Evolutionary conservation across 2,888 invertebrate species (phyloP).

Genomic region (Tholera decimalis): DNA sequence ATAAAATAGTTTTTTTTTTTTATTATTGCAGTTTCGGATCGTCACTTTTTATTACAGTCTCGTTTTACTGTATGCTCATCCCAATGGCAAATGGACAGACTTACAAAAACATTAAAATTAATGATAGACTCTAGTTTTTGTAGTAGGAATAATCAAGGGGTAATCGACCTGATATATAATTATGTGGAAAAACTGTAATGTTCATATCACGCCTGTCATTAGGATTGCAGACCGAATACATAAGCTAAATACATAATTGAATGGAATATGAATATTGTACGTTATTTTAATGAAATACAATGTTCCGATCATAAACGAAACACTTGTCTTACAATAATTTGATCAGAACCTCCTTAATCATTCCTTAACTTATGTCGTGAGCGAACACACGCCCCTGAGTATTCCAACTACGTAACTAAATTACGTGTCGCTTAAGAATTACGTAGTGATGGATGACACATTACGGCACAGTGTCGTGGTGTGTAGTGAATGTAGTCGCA

Average conservation of each 20-base stretch:
- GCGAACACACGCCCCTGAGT: constrained; percentile 60
- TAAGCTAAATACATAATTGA: constrained; percentile 27
- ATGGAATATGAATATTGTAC: constrained; percentile 11
- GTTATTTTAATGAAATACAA: constrained; percentile 33
- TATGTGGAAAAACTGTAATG: background rate
- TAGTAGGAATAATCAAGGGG: background rate
- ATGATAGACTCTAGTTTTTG: constrained; percentile 15
- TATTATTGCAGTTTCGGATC: constrained; percentile 69
- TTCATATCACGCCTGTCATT: constrained; percentile 4
- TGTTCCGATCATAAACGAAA: constrained; percentile 64
- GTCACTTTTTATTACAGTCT: constrained; percentile 65
- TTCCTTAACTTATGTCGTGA: constrained; percentile 64
- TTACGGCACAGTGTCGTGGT: constrained; percentile 59
- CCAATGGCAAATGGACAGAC: constrained; percentile 43
- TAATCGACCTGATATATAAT: constrained; percentile 17
- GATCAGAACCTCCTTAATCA: constrained; percentile 76
- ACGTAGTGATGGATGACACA: constrained; percentile 62
- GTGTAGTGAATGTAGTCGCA: constrained; percentile 60
- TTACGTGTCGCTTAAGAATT: constrained; percentile 61
- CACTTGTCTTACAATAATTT: constrained; percentile 73
- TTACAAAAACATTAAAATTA: constrained; percentile 37
- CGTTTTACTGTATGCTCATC: constrained; percentile 65
- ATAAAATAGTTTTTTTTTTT: constrained; percentile 72
- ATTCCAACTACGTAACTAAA: constrained; percentile 65
- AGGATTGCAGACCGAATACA: constrained; percentile 1